Evolutionary conservation across 2,888 invertebrate genomes (phyloP).

Genomic region (Trissolcus brochymenae): DNA sequence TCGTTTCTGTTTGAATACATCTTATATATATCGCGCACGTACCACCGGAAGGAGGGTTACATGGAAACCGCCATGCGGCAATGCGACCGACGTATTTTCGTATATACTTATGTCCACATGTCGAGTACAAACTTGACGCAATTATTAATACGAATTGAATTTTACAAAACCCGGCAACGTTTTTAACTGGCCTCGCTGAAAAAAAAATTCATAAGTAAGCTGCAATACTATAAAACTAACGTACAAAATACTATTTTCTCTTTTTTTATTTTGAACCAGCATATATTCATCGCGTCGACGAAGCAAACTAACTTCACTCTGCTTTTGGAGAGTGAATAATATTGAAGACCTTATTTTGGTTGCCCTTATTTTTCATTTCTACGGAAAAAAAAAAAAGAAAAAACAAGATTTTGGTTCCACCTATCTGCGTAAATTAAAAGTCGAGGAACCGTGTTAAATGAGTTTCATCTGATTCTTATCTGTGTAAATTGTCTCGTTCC

Average conservation of each 20-base stretch:
- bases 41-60: slow-evolving; percentile 53
- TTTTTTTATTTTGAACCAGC: too few relatives aligned
- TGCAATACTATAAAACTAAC: too few relatives aligned
- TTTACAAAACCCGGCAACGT: neutral
- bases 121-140: slow-evolving; percentile 6
- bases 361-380: neutral
- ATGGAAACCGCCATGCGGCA: slow-evolving; percentile 57
- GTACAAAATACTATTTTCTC: too few relatives aligned
- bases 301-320: too few relatives aligned
- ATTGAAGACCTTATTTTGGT: too few relatives aligned
- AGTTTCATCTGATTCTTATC: slow-evolving; percentile 27
- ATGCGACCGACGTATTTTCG: slow-evolving; percentile 24
- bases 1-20: slow-evolving; percentile 61
- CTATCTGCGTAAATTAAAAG: slow-evolving; percentile 14
- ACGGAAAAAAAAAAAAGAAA: neutral
- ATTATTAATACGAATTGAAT: slow-evolving; percentile 27
- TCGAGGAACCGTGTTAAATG: neutral
- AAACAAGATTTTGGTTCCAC: slow-evolving; percentile 14
- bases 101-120: slow-evolving; percentile 34
- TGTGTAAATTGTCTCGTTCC: slow-evolving; percentile 19
- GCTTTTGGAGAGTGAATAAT: too few relatives aligned
- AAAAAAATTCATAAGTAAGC: too few relatives aligned
- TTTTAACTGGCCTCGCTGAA: too few relatives aligned
- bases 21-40: slow-evolving; percentile 55
- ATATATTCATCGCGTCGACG: too few relatives aligned